phyloP scores from a whole-genome alignment of 2,797 vertebrate genomes.

The Coccyzus lansbergi region DNA sequence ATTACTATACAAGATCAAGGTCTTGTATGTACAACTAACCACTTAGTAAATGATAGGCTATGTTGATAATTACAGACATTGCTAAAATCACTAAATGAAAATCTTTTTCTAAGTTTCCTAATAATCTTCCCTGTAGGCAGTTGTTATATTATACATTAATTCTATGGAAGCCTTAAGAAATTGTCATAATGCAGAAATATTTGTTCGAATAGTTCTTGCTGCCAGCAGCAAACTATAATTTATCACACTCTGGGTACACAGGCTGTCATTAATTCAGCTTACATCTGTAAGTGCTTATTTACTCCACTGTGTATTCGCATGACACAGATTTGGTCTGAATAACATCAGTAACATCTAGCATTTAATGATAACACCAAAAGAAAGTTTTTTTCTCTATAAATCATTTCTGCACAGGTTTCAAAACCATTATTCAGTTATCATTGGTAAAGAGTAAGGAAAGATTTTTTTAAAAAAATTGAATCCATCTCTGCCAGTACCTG shows the following conservation, averaged over 20 bases:
- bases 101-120: conserved; percentile 40
- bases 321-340: background rate
- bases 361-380: background rate
- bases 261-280: conserved; percentile 31
- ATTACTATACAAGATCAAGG: conserved; percentile 57
- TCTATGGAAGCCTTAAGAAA: conserved; percentile 18
- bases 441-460: background rate
- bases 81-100: conserved; percentile 53
- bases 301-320: background rate
- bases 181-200: conserved; percentile 36
- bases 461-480: background rate
- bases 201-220: conserved; percentile 55
- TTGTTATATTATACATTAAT: background rate
- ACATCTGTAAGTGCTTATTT: background rate
- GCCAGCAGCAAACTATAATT: conserved; percentile 46
- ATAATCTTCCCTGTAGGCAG: conserved; percentile 46
- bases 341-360: background rate
- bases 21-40: conserved; percentile 19
- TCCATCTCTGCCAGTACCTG: background rate
- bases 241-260: conserved; percentile 1
- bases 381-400: background rate
- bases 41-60: conserved; percentile 61
- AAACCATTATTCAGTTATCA: background rate
- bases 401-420: background rate
- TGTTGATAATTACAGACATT: conserved; percentile 57